Percentiles rank a stretch among this genome's conserved stretches.
Conservation (phyloP, 2,113 vertebrate species). For the Melospiza melodia region DNA sequence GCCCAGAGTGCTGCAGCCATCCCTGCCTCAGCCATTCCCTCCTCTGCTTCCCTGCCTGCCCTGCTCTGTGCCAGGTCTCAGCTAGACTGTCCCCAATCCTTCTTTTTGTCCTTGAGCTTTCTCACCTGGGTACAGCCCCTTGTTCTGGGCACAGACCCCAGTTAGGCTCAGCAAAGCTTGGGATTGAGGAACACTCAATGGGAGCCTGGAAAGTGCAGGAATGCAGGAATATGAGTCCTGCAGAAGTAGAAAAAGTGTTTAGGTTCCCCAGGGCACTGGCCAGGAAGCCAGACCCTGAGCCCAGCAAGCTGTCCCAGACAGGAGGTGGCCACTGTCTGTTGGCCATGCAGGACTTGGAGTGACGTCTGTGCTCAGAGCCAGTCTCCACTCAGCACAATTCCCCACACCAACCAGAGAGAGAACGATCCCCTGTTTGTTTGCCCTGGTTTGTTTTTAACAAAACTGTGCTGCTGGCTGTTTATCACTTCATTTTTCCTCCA, state of each 20-base stretch:
- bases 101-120: background rate
- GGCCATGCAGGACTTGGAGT: background rate
- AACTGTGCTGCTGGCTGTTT: conserved; percentile 66
- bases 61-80: background rate
- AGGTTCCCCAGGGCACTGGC: background rate
- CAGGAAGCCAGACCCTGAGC: background rate
- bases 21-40: background rate
- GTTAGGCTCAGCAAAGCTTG: background rate
- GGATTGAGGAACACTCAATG: rapidly evolving
- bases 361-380: rapidly evolving
- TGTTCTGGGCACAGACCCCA: background rate
- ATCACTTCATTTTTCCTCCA: conserved; percentile 60
- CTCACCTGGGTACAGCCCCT: background rate
- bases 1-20: background rate
- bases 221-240: background rate
- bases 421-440: conserved; percentile 42
- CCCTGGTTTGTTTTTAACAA: conserved; percentile 53
- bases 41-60: background rate
- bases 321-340: background rate
- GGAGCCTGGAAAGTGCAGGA: background rate
- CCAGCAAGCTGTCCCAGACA: background rate
- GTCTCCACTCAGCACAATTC: background rate
- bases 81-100: background rate
- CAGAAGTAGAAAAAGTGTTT: background rate
- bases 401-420: background rate